These are phyloP conservation scores for Tragopan temminckii DNA, from an alignment of 2,797 vertebrate genomes.

Conservation along the genomic window DNA sequence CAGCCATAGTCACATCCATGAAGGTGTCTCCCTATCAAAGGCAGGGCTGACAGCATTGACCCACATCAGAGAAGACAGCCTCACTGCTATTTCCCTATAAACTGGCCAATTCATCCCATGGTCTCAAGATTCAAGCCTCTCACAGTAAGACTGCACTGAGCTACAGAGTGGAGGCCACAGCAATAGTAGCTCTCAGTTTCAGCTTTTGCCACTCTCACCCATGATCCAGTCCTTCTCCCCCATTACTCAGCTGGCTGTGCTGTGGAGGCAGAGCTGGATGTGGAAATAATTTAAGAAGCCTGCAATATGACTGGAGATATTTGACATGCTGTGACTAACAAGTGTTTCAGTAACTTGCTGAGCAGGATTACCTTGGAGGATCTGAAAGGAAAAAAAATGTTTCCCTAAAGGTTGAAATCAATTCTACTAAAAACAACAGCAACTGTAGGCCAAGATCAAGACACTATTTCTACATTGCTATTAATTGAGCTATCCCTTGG, in stretches of 20 bases:
- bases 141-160: not conserved
- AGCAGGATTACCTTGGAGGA: slow-evolving; percentile 19
- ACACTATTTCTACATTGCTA: not conserved
- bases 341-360: not conserved
- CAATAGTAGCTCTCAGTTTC: not conserved
- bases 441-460: slow-evolving; percentile 8
- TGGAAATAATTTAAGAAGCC: not conserved
- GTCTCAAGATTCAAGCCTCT: not conserved
- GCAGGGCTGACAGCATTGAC: not conserved
- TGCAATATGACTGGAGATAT: not conserved
- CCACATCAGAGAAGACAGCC: not conserved
- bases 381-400: slow-evolving; percentile 51
- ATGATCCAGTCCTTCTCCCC: not conserved
- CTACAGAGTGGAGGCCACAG: not conserved
- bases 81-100: not conserved
- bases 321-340: not conserved
- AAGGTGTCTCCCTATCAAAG: not conserved
- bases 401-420: slow-evolving; percentile 36
- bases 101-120: not conserved
- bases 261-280: not conserved
- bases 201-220: not conserved
- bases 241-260: rapidly evolving
- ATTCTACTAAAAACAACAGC: not conserved
- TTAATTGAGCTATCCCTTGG: not conserved
- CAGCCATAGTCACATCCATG: not conserved